A percentile compares a stretch with the other conserved stretches of the same genome.
phyloP scores from a whole-genome alignment of 2,113 vertebrate genomes.

The Chinchilla lanigera region DNA sequence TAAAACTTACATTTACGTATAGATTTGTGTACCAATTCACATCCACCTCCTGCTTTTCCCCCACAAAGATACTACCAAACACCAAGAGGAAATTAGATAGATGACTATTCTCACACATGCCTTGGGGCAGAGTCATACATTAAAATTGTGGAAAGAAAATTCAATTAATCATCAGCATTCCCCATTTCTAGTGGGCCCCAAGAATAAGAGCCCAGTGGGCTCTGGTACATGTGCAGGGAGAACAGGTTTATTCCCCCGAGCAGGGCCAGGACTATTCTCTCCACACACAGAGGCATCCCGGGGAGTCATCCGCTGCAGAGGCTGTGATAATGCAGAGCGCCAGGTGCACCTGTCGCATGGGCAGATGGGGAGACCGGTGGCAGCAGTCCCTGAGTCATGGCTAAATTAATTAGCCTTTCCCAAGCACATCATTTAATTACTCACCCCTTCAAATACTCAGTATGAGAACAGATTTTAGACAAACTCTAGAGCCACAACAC shows the following conservation, averaged over 20 bases:
- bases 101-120: conserved; percentile 43
- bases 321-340: conserved; percentile 57
- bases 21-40: neutral
- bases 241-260: conserved; percentile 46
- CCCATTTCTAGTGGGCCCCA: neutral
- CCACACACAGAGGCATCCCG: conserved; percentile 33
- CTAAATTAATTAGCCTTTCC: conserved; percentile 80
- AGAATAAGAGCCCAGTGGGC: conserved; percentile 28
- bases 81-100: conserved; percentile 33
- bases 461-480: neutral
- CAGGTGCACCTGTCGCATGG: conserved; percentile 68
- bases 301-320: conserved; percentile 45
- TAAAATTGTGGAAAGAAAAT: conserved; percentile 27
- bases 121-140: conserved; percentile 17
- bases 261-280: conserved; percentile 63
- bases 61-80: conserved; percentile 23
- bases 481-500: conserved; percentile 30
- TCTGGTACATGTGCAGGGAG: neutral
- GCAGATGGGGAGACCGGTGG: conserved; percentile 80
- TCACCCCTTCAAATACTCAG: conserved; percentile 41
- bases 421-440: conserved; percentile 77
- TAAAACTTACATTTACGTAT: neutral
- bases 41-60: neutral
- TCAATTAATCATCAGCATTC: conserved; percentile 68
- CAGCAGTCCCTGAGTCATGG: conserved; percentile 65